A percentile compares a stretch with the other conserved stretches of the same genome.
phyloP scores from a whole-genome alignment of 2,888 invertebrate genomes.

The Homarus gammarus region DNA sequence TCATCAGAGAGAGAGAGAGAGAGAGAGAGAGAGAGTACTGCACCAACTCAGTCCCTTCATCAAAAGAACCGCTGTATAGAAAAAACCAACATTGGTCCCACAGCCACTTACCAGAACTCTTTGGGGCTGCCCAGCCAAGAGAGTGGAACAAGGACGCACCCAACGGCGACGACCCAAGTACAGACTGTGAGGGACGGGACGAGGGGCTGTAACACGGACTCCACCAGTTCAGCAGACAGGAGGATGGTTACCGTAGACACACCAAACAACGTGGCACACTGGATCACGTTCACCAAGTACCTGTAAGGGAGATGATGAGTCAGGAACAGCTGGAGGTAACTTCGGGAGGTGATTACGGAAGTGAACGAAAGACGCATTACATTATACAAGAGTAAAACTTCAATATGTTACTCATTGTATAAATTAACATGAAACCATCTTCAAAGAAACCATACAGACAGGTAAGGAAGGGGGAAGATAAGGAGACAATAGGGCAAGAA shows the following conservation, averaged over 20 bases:
- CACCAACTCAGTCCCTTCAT: neutral
- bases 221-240: constrained; percentile 64
- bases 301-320: constrained; percentile 77
- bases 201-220: constrained; percentile 24
- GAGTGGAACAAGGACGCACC: constrained; percentile 83
- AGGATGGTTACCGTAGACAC: constrained; percentile 63
- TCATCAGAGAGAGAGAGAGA: neutral
- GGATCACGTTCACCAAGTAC: constrained; percentile 82
- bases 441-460: no score
- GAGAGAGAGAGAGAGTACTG: neutral
- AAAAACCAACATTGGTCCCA: neutral
- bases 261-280: constrained; percentile 83
- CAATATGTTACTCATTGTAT: no score
- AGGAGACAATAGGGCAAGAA: neutral
- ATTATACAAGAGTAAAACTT: no score
- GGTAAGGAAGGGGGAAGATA: neutral
- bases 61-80: neutral
- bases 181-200: constrained; percentile 80
- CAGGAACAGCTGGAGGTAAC: no score
- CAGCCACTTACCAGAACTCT: constrained; percentile 84
- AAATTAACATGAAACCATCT: no score
- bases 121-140: constrained; percentile 86
- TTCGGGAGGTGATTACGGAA: no score
- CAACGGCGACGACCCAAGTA: constrained; percentile 84
- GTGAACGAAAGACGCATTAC: no score